phyloP scores from a whole-genome alignment of 2,113 vertebrate species.

The Neolamprologus variostigma region DNA sequence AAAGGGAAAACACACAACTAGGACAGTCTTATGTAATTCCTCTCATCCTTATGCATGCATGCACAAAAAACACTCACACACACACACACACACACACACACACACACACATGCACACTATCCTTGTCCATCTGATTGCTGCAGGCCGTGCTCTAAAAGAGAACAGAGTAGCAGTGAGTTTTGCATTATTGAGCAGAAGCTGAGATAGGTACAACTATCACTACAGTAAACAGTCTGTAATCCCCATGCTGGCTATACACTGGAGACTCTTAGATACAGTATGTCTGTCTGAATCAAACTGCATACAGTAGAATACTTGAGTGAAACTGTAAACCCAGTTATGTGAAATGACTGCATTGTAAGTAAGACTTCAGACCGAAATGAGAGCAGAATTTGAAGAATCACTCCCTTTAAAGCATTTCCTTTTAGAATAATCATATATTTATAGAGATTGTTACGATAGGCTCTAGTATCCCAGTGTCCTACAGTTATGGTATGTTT shows the following conservation, averaged over 20 bases:
- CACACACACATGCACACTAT: background rate
- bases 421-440: background rate
- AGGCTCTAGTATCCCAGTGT: background rate
- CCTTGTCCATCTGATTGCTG: conserved; percentile 64
- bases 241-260: background rate
- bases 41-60: conserved; percentile 66
- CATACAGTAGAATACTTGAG: background rate
- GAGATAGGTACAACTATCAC: conserved; percentile 38
- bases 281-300: background rate
- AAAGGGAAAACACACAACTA: conserved; percentile 56
- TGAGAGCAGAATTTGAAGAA: background rate
- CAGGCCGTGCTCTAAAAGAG: conserved; percentile 48
- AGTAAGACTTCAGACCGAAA: background rate
- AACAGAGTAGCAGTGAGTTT: conserved; percentile 48
- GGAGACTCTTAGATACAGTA: background rate
- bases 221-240: conserved; percentile 8
- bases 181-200: conserved; percentile 69
- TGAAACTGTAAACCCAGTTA: background rate
- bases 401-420: background rate
- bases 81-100: background rate
- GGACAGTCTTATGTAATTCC: conserved; percentile 67
- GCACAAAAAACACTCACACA: conserved; percentile 51
- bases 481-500: background rate
- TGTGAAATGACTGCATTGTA: background rate
- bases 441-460: background rate